These are phyloP conservation scores for Lasioglossum oenotherae DNA, from an alignment of 2,888 invertebrate genomes.

Conservation along the genomic window DNA sequence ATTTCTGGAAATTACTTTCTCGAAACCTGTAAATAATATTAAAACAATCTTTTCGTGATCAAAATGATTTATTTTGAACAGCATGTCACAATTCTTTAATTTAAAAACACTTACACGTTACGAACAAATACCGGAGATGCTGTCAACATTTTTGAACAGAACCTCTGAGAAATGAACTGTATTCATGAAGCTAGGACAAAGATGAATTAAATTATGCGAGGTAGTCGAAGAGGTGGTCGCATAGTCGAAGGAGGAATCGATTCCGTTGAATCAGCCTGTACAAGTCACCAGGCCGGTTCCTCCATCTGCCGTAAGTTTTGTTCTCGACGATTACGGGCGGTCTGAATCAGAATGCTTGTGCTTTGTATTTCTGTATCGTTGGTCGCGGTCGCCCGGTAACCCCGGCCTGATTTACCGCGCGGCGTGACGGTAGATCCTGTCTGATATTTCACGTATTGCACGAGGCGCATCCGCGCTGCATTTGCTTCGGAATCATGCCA, in stretches of 20 bases:
- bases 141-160: not conserved
- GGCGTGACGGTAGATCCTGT: constrained; percentile 73
- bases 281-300: constrained; percentile 26
- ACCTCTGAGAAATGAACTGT: not conserved
- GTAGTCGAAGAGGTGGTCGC: not conserved
- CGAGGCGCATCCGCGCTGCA: constrained; percentile 66
- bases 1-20: not conserved
- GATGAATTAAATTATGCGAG: not conserved
- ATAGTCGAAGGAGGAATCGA: not conserved
- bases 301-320: constrained; percentile 55
- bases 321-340: constrained; percentile 69
- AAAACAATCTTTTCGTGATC: not conserved
- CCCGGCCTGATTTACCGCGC: constrained; percentile 74
- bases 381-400: constrained; percentile 70
- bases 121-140: not conserved
- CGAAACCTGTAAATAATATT: not conserved
- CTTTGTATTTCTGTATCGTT: constrained; percentile 73
- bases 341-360: constrained; percentile 65
- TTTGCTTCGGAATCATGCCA: constrained; percentile 66
- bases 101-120: not conserved
- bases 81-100: not conserved
- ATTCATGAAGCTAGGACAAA: too few relatives aligned
- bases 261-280: constrained; percentile 36
- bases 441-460: constrained; percentile 76
- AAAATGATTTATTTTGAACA: not conserved